Conservation (phyloP, 2,113 vertebrate genomes). For the Calidris pugnax region DNA sequence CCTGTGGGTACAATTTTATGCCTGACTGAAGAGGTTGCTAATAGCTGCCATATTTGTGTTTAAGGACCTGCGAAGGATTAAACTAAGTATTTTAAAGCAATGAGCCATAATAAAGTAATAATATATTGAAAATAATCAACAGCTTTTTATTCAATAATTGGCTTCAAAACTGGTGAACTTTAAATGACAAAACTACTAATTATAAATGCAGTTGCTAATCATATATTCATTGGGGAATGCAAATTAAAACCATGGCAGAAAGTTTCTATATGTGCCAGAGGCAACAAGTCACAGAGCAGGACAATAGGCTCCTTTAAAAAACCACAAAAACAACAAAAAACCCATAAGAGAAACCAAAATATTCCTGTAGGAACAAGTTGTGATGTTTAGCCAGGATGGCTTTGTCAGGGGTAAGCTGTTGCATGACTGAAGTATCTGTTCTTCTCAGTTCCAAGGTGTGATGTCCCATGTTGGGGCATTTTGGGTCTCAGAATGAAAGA, state of each 20-base stretch:
- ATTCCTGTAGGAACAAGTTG: neutral
- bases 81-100: constrained; percentile 82
- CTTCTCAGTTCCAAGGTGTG: neutral
- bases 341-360: neutral
- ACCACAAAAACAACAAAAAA: neutral
- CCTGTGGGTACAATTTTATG: constrained; percentile 88
- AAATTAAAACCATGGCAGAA: constrained; percentile 8
- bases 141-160: constrained; percentile 79
- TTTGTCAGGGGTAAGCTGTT: neutral
- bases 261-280: constrained; percentile 3
- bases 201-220: constrained; percentile 55
- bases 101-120: constrained; percentile 83
- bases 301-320: neutral
- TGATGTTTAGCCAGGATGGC: neutral
- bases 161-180: constrained; percentile 71
- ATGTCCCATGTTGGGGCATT: neutral
- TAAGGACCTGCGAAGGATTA: constrained; percentile 83
- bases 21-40: constrained; percentile 87
- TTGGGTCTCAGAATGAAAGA: neutral
- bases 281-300: neutral
- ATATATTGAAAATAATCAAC: constrained; percentile 82
- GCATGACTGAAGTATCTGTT: neutral
- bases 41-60: constrained; percentile 87
- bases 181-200: constrained; percentile 79
- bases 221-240: constrained; percentile 32